Evolutionary conservation across 1,140 invertebrate genomes (phyloP).

Genomic region (Phymastichus coffea): DNA sequence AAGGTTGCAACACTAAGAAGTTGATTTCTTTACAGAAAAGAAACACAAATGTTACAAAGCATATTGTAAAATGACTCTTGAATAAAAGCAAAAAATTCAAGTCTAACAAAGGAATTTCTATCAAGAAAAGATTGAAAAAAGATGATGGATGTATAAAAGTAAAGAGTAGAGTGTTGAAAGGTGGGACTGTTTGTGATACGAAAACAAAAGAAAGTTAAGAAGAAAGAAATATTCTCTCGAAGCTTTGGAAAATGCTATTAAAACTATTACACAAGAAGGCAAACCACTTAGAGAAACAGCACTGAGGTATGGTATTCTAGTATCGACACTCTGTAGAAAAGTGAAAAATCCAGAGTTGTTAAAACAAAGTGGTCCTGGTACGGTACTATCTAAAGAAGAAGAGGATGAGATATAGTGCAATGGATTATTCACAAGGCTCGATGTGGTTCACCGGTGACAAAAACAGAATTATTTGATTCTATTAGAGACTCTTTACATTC

Average conservation of each 20-base stretch:
- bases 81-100: too few relatives aligned
- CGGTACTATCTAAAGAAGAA: neutral
- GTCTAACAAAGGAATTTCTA: too few relatives aligned
- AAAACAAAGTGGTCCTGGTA: neutral
- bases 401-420: neutral
- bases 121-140: too few relatives aligned
- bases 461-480: neutral
- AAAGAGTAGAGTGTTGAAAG: too few relatives aligned
- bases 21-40: too few relatives aligned
- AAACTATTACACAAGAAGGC: neutral
- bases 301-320: neutral
- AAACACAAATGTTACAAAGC: too few relatives aligned
- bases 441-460: neutral
- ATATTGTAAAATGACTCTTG: too few relatives aligned
- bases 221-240: too few relatives aligned
- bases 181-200: too few relatives aligned
- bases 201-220: too few relatives aligned
- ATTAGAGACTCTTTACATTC: neutral
- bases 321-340: neutral
- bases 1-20: too few relatives aligned
- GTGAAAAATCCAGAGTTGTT: neutral
- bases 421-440: neutral
- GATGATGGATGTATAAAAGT: too few relatives aligned
- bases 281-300: neutral
- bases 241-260: constrained; percentile 3